phyloP scores from a whole-genome alignment of 1,140 invertebrate species.

The Panulirus ornatus region DNA sequence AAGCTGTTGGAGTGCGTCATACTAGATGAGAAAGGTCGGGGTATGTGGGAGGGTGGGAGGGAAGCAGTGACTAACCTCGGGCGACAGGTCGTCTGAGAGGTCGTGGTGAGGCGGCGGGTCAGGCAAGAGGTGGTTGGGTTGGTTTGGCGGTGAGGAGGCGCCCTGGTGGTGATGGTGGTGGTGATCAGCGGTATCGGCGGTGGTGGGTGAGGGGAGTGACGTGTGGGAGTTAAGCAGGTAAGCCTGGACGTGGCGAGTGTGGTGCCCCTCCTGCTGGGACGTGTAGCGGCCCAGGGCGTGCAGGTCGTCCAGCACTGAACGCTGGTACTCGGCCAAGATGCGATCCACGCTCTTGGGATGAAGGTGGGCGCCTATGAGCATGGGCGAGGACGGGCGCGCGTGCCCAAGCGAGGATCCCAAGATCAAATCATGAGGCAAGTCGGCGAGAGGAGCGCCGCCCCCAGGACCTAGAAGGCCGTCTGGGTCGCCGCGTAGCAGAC shows the following conservation, averaged over 20 bases:
- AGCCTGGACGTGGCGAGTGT: conserved; percentile 25
- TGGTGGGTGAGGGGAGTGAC: conserved; percentile 48
- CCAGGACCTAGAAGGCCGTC: conserved; percentile 75
- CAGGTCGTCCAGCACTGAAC: conserved; percentile 56
- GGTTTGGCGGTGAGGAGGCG: conserved; percentile 19
- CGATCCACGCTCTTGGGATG: conserved; percentile 64
- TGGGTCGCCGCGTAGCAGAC: conserved; percentile 86
- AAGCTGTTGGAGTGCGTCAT: neutral
- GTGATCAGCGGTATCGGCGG: conserved; percentile 57
- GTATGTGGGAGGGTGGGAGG: too few species aligned
- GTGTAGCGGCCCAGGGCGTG: conserved; percentile 63
- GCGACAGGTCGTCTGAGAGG: conserved; percentile 54
- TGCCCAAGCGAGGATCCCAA: conserved; percentile 61
- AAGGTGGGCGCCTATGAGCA: conserved; percentile 33
- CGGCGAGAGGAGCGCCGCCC: conserved; percentile 28
- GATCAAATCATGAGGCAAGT: conserved; percentile 61
- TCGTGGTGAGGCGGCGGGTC: conserved; percentile 40
- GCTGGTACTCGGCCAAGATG: conserved; percentile 61
- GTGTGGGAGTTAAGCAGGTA: conserved; percentile 63
- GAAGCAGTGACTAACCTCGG: conserved; percentile 52
- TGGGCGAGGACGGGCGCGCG: conserved; percentile 48
- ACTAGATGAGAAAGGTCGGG: neutral
- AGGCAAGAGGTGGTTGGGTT: conserved; percentile 39
- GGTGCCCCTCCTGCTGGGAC: conserved; percentile 15
- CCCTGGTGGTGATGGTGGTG: conserved; percentile 53